A percentile compares a stretch with the other conserved stretches of the same genome.
Conservation (phyloP, 2,113 vertebrate genomes). For the Noctilio leporinus region DNA sequence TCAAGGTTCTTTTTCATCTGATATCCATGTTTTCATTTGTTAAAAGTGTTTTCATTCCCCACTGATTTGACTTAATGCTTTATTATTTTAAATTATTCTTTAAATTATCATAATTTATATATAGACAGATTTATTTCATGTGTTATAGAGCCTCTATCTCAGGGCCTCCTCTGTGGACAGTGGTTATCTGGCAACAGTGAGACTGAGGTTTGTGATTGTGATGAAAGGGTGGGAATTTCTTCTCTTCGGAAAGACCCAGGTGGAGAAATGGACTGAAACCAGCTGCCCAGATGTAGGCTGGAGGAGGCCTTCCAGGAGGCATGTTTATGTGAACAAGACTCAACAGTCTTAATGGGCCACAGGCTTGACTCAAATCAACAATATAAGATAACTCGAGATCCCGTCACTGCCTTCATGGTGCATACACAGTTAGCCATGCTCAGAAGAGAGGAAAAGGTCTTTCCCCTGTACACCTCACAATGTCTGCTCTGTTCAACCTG, state of each 20-base stretch:
- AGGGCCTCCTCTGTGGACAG: not conserved
- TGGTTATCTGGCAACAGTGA: rapidly evolving
- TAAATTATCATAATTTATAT: not conserved
- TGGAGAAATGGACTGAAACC: not conserved
- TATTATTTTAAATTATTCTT: not conserved
- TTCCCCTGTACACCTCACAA: not conserved
- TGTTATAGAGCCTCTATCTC: not conserved
- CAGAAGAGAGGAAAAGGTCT: not conserved
- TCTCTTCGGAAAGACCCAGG: not conserved
- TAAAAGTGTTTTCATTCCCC: not conserved
- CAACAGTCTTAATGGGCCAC: not conserved
- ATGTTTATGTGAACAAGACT: not conserved
- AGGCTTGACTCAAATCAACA: not conserved
- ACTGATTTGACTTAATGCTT: not conserved
- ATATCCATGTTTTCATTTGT: not conserved
- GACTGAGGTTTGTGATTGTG: not conserved
- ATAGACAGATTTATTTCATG: not conserved
- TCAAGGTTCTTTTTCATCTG: not conserved
- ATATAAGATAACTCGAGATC: not conserved
- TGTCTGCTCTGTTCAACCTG: not conserved
- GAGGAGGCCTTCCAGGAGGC: not conserved
- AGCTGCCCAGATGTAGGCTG: not conserved
- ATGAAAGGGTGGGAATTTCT: not conserved
- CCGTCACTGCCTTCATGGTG: not conserved
- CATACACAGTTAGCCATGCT: not conserved